These are phyloP conservation scores for Cepaea nemoralis DNA, from an alignment of 1,140 invertebrate species.

Conservation along the genomic window DNA sequence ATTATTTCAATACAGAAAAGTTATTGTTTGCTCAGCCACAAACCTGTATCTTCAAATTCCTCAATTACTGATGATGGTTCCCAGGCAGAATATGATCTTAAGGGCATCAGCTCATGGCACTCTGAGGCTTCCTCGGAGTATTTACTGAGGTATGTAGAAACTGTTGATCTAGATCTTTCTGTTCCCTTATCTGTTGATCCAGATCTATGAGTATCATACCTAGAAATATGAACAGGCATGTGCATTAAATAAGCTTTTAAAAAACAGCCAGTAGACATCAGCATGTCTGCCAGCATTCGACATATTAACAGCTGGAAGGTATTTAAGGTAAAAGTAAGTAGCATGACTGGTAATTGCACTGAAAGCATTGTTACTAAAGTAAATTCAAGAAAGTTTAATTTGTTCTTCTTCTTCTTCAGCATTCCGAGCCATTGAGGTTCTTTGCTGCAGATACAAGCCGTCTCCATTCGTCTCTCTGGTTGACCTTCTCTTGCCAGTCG, in stretches of 20 bases:
- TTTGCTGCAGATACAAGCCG: too few relatives aligned
- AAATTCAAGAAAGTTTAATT: too few relatives aligned
- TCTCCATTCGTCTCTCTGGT: too few relatives aligned
- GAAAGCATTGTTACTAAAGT: too few relatives aligned
- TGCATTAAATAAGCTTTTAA: not conserved
- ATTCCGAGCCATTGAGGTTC: too few relatives aligned
- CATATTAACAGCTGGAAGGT: too few relatives aligned
- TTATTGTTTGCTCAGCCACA: not conserved
- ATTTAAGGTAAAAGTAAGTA: too few relatives aligned
- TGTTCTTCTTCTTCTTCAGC: too few relatives aligned
- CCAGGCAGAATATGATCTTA: not conserved
- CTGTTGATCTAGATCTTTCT: not conserved
- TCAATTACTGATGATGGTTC: not conserved
- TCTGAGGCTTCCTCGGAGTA: not conserved
- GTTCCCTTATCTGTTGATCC: not conserved
- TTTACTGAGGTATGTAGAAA: not conserved
- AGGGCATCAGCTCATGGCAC: not conserved
- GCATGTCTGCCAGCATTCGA: too few relatives aligned
- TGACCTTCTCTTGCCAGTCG: too few relatives aligned
- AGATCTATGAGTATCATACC: not conserved
- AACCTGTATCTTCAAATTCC: not conserved
- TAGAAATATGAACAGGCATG: not conserved
- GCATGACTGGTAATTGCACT: too few relatives aligned
- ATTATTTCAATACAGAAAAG: not conserved
- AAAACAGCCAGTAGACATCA: too few relatives aligned